Base-by-base conservation (phyloP, 2,113 vertebrate species). In the Lepisosteus oculatus region DNA sequence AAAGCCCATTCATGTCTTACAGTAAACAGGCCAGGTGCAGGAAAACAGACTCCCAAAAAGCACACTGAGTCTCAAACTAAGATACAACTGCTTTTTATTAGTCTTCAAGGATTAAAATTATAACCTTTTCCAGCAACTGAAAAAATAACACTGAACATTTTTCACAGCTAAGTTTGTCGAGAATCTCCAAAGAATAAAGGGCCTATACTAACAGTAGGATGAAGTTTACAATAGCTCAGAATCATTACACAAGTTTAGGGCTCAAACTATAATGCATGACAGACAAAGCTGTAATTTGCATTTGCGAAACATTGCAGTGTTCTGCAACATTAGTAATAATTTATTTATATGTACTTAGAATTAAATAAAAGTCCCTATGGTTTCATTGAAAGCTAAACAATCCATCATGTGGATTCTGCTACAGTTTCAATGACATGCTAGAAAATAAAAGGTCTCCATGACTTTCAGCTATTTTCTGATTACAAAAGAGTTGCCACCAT, bases 1-100 rank as follows among this genome's bases (percentile, higher is more conserved):
- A 75, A 71, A n/a, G 51, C 65, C 74, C 72, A 80, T 78, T 80
- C 71, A 78, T 75, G 61, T 57, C 64, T 75, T 59, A 67, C 68
- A 66, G 67, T 71, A 70, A 77, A 67, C 78, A 71, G 67, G 73
- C 59, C 3, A 69, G 55, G 45, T 57, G 56, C 64, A 68, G 70
- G 76, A 65, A 77, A 68, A 70, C 67, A 72, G 70, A 71, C 71
- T 71, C 44, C 54, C 66, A 62, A 73, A 29, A 59, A 59, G n/a
- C 14, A 59, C 57, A 15, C 61, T 15, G 65, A 63, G 62, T 65
- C 65, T 61, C 56, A 55, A 68, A 77, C 8, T 42, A 72, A 68
- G 43, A 71, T 51, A 55, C 65, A 68, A 14, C 12, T 13, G 17
- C 41, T 43, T 11, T 72, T 65, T 72, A 45, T 29, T 65, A 44